Evolutionary conservation across 2,797 vertebrate genomes (phyloP).

Genomic region (Paratrypauchen microcephalus): DNA sequence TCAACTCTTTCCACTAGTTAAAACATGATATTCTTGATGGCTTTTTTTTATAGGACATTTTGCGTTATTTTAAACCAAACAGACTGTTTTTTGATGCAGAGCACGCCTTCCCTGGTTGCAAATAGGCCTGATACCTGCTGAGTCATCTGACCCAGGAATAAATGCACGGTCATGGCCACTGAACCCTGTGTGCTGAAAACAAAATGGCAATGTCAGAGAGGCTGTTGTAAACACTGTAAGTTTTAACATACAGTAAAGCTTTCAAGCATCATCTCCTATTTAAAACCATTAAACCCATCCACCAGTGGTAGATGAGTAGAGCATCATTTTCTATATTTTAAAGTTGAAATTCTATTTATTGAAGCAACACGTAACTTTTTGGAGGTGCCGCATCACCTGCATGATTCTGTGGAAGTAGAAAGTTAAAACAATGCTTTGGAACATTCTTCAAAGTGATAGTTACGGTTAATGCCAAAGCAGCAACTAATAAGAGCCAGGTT

Average conservation of each 20-base stretch:
- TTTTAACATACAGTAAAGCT: not conserved
- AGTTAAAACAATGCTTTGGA: too few relatives aligned
- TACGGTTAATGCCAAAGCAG: too few relatives aligned
- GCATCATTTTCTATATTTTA: not conserved
- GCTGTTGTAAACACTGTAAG: not conserved
- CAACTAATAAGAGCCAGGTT: too few relatives aligned
- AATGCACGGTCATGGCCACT: conserved; percentile 7
- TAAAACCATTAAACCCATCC: too few relatives aligned
- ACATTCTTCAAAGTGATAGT: too few relatives aligned
- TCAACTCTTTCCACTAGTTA: not conserved
- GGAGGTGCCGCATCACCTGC: too few relatives aligned
- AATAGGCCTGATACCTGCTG: conserved; percentile 7
- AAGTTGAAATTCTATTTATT: not conserved
- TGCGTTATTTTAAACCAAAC: not conserved
- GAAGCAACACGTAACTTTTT: not conserved
- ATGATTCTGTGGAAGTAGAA: too few relatives aligned
- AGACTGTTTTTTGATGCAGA: not conserved
- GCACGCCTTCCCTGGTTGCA: not conserved
- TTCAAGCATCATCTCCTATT: not conserved
- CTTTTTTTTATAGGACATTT: not conserved
- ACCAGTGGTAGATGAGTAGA: not conserved
- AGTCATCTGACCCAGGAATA: conserved; percentile 17
- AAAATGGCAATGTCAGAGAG: conserved; percentile 1
- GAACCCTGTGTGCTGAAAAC: conserved; percentile 4
- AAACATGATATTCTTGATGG: not conserved